Conservation (phyloP, 2,797 vertebrate genomes). For the Merluccius polli region DNA sequence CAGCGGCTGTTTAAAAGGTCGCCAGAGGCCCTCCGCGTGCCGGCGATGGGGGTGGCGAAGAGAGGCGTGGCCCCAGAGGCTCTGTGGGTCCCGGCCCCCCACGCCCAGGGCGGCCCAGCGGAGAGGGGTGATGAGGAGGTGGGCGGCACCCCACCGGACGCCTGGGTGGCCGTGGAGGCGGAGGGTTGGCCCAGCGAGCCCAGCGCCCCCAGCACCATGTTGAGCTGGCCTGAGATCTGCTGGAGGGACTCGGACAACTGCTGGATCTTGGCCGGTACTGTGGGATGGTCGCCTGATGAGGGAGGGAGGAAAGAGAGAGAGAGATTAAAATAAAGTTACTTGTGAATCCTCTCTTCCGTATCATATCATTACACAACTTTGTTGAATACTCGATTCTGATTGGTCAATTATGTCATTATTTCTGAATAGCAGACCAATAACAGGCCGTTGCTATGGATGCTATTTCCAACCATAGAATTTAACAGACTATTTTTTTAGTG, state of each 20-base stretch:
- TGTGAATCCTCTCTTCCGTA: not conserved
- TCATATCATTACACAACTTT: no score
- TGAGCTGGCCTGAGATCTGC: conserved; percentile 82
- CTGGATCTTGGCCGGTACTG: conserved; percentile 75
- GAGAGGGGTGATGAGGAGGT: conserved; percentile 19
- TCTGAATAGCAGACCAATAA: no score
- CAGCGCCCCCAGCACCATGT: conserved; percentile 72
- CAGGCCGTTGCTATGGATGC: no score
- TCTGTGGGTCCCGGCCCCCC: conserved; percentile 19
- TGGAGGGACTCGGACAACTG: conserved; percentile 79
- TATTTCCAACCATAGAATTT: no score
- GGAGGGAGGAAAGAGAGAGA: not conserved
- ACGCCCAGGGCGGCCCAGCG: conserved; percentile 47
- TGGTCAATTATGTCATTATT: no score
- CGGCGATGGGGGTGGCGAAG: conserved; percentile 33
- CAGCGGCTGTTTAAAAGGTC: conserved; percentile 74
- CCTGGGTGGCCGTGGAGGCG: conserved; percentile 26
- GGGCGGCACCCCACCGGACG: conserved; percentile 15
- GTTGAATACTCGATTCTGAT: no score
- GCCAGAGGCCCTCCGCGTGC: conserved; percentile 56
- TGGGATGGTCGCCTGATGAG: conserved; percentile 24
- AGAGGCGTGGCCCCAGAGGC: conserved; percentile 45
- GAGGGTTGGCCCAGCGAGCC: conserved; percentile 61
- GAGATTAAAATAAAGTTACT: not conserved
- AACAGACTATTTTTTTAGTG: no score